Conservation (phyloP, 1,140 invertebrate species). For the Cecropterus lyciades region DNA sequence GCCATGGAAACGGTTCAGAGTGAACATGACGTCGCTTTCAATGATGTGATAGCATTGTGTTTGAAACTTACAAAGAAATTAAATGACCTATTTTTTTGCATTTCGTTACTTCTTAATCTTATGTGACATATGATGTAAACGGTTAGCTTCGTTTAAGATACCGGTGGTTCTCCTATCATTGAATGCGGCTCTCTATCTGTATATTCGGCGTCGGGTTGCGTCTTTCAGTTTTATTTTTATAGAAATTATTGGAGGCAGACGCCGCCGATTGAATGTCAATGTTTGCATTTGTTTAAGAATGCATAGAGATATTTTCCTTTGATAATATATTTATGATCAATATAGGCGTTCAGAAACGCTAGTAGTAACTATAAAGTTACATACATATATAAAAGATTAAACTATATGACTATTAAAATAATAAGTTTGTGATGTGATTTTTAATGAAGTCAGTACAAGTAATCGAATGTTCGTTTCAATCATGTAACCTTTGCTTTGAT, state of each 20-base stretch:
- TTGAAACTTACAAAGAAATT: not conserved
- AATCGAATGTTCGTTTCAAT: constrained; percentile 64
- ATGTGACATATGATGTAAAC: too few relatives aligned
- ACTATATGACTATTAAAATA: constrained; percentile 41
- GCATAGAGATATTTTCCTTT: constrained; percentile 64
- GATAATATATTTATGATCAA: constrained; percentile 51
- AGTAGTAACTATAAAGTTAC: constrained; percentile 42
- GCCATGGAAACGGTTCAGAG: not conserved
- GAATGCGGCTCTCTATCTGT: constrained; percentile 4
- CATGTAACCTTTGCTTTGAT: constrained; percentile 61
- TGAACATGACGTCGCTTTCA: constrained; percentile 13
- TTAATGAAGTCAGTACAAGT: constrained; percentile 62
- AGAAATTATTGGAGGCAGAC: constrained; percentile 57
- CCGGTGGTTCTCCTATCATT: constrained; percentile 9
- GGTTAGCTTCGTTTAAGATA: not conserved
- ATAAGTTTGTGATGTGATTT: constrained; percentile 67
- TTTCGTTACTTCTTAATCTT: not conserved
- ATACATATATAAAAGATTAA: constrained; percentile 38
- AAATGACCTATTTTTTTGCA: not conserved
- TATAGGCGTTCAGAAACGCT: constrained; percentile 49
- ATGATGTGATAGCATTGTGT: constrained; percentile 10
- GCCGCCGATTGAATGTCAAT: constrained; percentile 55
- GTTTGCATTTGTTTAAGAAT: constrained; percentile 79
- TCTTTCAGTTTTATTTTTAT: constrained; percentile 75
- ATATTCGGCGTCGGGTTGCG: constrained; percentile 62